A percentile compares a stretch with the other conserved stretches of the same genome.
Conservation (phyloP, 2,113 vertebrate species). For the Eolophus roseicapilla region DNA sequence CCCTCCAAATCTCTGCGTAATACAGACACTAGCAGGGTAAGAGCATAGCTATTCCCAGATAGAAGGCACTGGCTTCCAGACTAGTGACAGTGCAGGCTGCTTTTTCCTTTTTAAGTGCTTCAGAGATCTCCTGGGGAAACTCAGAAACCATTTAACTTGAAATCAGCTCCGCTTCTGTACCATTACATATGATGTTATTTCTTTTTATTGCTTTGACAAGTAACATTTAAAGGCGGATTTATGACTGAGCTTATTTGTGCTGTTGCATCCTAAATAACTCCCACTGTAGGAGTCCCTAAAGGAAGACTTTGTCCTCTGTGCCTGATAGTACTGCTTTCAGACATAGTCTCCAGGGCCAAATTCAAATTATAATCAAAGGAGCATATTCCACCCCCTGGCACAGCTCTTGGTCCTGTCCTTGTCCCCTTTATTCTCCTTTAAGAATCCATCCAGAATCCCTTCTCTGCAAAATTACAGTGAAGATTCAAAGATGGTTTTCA, state of each 20-base stretch:
- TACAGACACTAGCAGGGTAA: not conserved
- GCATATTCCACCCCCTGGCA: not conserved
- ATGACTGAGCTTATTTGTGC: not conserved
- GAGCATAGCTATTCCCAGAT: not conserved
- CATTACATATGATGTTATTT: not conserved
- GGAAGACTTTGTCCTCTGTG: not conserved
- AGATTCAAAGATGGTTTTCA: not conserved
- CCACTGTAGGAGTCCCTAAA: not conserved
- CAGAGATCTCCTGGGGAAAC: not conserved
- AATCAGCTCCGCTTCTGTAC: not conserved
- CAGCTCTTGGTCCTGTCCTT: not conserved
- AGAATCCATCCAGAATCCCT: not conserved
- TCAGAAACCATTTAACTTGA: not conserved
- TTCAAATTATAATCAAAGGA: not conserved
- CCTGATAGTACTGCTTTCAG: not conserved
- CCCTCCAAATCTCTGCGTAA: not conserved
- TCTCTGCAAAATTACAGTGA: not conserved
- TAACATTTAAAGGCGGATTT: not conserved
- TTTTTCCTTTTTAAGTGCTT: not conserved
- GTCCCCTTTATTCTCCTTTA: not conserved
- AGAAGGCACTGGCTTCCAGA: not conserved
- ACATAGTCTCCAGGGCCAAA: not conserved
- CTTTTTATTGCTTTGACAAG: not conserved
- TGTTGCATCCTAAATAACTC: not conserved
- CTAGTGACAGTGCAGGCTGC: not conserved